Conservation (phyloP, 2,888 invertebrate species). For the Trachelus troglodyta region DNA sequence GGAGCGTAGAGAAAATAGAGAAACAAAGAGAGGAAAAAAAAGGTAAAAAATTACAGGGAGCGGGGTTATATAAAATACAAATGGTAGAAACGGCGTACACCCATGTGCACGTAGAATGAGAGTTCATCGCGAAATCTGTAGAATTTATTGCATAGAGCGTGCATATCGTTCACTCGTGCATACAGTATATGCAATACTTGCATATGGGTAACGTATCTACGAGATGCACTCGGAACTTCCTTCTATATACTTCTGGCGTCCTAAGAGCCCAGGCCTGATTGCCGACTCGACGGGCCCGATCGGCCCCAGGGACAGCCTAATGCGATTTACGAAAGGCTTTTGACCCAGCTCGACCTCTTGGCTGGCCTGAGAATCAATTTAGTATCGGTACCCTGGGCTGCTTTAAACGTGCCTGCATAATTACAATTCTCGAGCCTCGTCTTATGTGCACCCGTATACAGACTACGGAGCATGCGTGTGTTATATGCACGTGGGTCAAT, state of each 20-base stretch:
- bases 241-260: not conserved
- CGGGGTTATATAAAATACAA: constrained; percentile 12
- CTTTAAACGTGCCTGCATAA: constrained; percentile 19
- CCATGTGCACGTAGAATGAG: not conserved
- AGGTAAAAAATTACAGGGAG: constrained; percentile 9
- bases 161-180: not conserved
- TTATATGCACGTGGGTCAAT: not conserved
- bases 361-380: constrained; percentile 59
- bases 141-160: not conserved
- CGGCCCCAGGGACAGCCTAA: constrained; percentile 42
- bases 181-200: not conserved
- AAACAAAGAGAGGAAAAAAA: not conserved
- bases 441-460: not conserved
- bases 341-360: constrained; percentile 50
- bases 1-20: constrained; percentile 4
- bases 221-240: not conserved
- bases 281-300: constrained; percentile 41
- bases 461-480: not conserved
- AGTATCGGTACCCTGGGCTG: constrained; percentile 23
- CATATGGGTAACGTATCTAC: not conserved
- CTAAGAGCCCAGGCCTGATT: constrained; percentile 47
- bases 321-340: constrained; percentile 59
- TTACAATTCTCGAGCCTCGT: constrained; percentile 14
- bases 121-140: not conserved
- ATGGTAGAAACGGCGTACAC: not conserved